A percentile compares a stretch with the other conserved stretches of the same genome.
Evolutionary conservation across 2,888 invertebrate species (phyloP).

Genomic region (Aspidapion aeneum): DNA sequence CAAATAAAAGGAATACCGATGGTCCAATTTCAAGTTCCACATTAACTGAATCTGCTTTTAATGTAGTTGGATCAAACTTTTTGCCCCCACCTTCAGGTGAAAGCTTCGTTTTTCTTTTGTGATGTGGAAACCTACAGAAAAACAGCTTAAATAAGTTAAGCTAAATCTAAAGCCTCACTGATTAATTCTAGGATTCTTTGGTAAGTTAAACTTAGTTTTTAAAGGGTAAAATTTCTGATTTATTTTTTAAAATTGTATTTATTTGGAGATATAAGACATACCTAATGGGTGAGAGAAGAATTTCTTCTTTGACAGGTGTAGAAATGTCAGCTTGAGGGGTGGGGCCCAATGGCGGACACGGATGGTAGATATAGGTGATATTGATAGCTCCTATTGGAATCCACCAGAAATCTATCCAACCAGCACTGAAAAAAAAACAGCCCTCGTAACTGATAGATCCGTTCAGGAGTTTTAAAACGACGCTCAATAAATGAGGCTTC

Average conservation of each 20-base stretch:
- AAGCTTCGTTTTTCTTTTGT: conserved; percentile 39
- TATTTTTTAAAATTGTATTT: too few species aligned
- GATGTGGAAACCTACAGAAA: conserved; percentile 59
- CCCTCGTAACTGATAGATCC: too few species aligned
- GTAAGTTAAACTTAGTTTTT: too few species aligned
- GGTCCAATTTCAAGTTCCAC: conserved; percentile 94
- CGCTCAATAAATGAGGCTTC: too few species aligned
- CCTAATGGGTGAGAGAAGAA: conserved; percentile 85
- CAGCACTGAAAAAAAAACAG: conserved; percentile 46
- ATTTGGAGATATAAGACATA: too few species aligned
- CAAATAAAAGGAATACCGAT: conserved; percentile 87
- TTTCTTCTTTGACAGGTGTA: conserved; percentile 93
- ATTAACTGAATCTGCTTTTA: conserved; percentile 85
- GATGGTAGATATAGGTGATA: conserved; percentile 89
- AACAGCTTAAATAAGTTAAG: too few species aligned
- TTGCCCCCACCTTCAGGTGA: conserved; percentile 43
- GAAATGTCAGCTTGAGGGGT: conserved; percentile 89
- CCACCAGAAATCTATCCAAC: conserved; percentile 97
- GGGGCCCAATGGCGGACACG: conserved; percentile 84
- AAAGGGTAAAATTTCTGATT: too few species aligned
- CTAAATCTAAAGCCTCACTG: too few species aligned
- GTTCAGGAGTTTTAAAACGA: too few species aligned
- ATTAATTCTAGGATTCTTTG: too few species aligned
- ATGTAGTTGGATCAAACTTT: conserved; percentile 82
- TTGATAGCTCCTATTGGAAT: conserved; percentile 92